phyloP scores from a whole-genome alignment of 2,888 invertebrate genomes.

The Pyrgus malvae region DNA sequence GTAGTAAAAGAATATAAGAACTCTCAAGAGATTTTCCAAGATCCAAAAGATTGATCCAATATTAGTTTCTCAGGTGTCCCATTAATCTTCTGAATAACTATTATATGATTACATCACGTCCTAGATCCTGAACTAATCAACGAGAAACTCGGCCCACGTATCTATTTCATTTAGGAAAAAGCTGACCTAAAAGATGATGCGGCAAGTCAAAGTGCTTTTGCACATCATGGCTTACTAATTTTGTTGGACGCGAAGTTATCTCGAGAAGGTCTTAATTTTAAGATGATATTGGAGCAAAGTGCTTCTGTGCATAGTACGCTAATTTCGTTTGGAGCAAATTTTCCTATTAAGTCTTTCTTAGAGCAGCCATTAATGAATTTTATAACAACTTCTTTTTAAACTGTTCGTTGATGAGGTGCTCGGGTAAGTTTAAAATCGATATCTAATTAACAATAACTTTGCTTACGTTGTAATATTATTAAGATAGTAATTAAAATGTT shows the following conservation, averaged over 20 bases:
- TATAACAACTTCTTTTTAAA: conserved; percentile 4
- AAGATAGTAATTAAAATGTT: too few relatives aligned
- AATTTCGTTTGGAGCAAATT: conserved; percentile 23
- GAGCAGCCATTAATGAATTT: conserved; percentile 22
- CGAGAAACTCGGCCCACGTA: background rate
- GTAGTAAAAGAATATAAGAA: too few relatives aligned
- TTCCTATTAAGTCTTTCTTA: conserved; percentile 22
- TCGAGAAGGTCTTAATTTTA: conserved; percentile 26
- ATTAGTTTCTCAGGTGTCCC: conserved; percentile 3
- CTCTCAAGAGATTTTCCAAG: background rate
- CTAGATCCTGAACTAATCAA: conserved; percentile 20
- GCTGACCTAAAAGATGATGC: conserved; percentile 18
- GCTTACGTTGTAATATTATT: background rate
- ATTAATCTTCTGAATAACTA: conserved; percentile 5
- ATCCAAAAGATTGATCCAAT: background rate
- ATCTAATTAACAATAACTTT: background rate
- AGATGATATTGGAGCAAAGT: conserved; percentile 28
- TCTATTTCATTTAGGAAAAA: conserved; percentile 19
- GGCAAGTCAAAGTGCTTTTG: conserved; percentile 16
- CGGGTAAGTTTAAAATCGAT: background rate
- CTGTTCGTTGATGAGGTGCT: conserved; percentile 1
- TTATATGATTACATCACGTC: background rate
- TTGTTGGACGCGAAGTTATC: conserved; percentile 25
- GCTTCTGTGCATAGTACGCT: conserved; percentile 26
- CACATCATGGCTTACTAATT: conserved; percentile 26